Evolutionary conservation across 2,797 vertebrate genomes (phyloP), one percentile per base, ranked within the genome.

Genomic region (Propithecus perrieri): DNA sequence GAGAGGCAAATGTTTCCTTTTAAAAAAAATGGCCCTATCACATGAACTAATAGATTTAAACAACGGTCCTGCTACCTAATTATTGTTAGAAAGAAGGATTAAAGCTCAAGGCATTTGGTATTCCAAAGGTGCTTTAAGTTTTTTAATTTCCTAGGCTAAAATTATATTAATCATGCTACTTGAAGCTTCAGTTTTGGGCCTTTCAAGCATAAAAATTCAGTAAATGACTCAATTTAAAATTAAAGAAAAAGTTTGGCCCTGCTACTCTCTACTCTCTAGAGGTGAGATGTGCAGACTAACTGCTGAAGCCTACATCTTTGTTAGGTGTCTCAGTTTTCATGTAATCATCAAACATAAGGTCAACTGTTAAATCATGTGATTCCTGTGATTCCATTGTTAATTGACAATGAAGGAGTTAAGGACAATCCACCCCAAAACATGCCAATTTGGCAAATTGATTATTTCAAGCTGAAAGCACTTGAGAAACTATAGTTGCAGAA

Each of bases 131-230:
- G 24, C 4, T 35, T 80, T 57, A 85, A 71, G 67, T 22, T 67
- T 88, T 26, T 53, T 4, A 46, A 33, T 48, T 89, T 65, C 33
- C 46, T 38, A 78, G 61, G 11, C 69, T 83, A 87, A 83, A 93
- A 87, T 83, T 83, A 61, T 35, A 57, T 57, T 78, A 95, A 92
- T 71, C 53, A 26, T 33, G 28, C 53, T 80, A 79, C 4, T 35
- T 28, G 33, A 18, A 95, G 35, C 43, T 95, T 61, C 2, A 12
- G 22, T 50, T 63, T 83, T 0, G 46, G n/a, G 38, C 18, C 48
- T 65, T 96, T 63, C 80, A 76, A 33, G 38, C 55, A 69, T 75
- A 81, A 80, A 80, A 80, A 30, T 94, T 81, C n/a, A 86, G 57
- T n/a, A 81, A 69, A 91, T 57, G 61, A 57, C 28, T 72, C 43